phyloP scores from a whole-genome alignment of 2,797 vertebrate species.

The Decapterus maruadsi region DNA sequence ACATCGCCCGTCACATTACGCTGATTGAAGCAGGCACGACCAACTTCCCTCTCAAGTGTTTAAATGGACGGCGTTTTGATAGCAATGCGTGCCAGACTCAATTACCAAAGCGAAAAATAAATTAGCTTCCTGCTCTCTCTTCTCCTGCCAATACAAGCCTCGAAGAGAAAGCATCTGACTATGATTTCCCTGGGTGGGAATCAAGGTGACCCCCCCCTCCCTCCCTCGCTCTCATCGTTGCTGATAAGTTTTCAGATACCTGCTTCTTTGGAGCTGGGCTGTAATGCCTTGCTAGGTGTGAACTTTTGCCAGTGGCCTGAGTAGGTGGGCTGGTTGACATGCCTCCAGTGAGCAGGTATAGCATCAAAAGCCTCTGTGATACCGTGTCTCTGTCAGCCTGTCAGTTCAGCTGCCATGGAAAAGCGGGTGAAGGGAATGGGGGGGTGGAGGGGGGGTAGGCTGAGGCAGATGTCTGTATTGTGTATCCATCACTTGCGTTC shows the following conservation, averaged over 20 bases:
- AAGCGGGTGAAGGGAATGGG: constrained; percentile 37
- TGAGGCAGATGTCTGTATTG: constrained; percentile 62
- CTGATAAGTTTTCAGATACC: constrained; percentile 56
- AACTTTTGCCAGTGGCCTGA: constrained; percentile 51
- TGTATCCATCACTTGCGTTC: constrained; percentile 58
- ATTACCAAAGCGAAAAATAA: constrained; percentile 71
- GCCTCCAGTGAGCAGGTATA: constrained; percentile 59
- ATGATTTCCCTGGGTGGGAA: constrained; percentile 53
- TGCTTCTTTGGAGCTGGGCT: constrained; percentile 21
- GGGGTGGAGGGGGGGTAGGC: constrained; percentile 13
- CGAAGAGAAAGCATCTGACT: constrained; percentile 41
- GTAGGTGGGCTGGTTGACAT: constrained; percentile 52
- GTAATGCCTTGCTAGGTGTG: constrained; percentile 31
- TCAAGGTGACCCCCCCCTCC: constrained; percentile 59
- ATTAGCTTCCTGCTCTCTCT: constrained; percentile 56
- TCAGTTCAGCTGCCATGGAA: constrained; percentile 62
- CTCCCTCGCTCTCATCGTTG: constrained; percentile 8
- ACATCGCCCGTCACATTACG: constrained; percentile 45
- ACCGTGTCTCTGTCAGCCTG: constrained; percentile 57
- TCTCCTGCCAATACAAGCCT: constrained; percentile 55
- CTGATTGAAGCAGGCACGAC: constrained; percentile 55
- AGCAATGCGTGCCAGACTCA: constrained; percentile 56
- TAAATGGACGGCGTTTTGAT: constrained; percentile 65
- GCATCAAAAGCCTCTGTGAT: constrained; percentile 52
- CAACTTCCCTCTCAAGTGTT: constrained; percentile 65